These are phyloP conservation scores for Corythaeola cristata DNA, from an alignment of 2,113 vertebrate genomes.

Conservation along the genomic window DNA sequence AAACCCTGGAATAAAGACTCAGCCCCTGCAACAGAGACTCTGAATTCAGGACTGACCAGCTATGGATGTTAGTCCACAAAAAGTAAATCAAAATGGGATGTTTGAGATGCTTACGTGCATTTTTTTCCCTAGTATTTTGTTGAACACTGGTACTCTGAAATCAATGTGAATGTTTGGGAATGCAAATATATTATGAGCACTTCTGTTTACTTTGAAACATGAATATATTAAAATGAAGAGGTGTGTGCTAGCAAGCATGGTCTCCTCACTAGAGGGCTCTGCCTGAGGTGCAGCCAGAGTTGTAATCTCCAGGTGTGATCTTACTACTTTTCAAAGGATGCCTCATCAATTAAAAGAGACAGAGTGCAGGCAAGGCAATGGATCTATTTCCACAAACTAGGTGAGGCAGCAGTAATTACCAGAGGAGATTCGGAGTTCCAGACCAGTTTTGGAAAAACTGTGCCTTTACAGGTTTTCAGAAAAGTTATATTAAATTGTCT, in stretches of 20 bases:
- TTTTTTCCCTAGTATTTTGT: background rate
- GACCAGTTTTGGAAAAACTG: background rate
- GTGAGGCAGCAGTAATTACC: background rate
- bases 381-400: background rate
- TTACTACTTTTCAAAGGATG: background rate
- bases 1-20: background rate
- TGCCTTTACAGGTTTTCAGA: background rate
- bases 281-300: background rate
- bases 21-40: background rate
- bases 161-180: constrained; percentile 11
- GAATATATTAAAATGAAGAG: background rate
- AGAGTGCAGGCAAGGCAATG: background rate
- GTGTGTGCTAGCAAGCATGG: background rate
- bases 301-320: background rate
- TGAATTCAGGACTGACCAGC: background rate
- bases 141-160: background rate
- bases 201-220: constrained; percentile 3
- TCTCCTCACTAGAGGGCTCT: background rate
- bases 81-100: background rate
- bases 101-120: background rate
- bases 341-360: background rate
- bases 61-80: background rate
- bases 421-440: background rate
- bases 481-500: background rate
- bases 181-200: background rate